Evolutionary conservation across 2,888 invertebrate genomes (phyloP).

Genomic region (Catotricha subobsoleta): DNA sequence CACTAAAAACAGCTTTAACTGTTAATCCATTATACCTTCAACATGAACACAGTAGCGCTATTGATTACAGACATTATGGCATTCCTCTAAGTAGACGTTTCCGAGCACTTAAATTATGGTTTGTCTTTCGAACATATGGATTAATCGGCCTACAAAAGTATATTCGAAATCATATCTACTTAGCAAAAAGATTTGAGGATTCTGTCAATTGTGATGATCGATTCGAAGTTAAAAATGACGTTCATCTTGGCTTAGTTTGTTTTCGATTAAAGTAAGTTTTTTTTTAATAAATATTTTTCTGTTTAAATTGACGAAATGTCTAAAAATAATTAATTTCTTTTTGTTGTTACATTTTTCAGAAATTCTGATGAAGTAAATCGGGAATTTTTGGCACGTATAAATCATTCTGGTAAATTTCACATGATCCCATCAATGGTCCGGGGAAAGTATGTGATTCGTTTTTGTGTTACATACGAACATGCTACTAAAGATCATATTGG

Average conservation of each 20-base stretch:
- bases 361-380: constrained; percentile 56
- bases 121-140: constrained; percentile 66
- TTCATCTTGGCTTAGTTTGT: constrained; percentile 57
- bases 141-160: constrained; percentile 63
- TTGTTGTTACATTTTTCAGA: constrained; percentile 19
- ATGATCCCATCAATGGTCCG: constrained; percentile 70
- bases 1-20: constrained; percentile 62
- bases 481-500: constrained; percentile 53
- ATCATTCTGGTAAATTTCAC: constrained; percentile 66
- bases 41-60: constrained; percentile 56
- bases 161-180: constrained; percentile 60
- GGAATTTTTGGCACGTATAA: constrained; percentile 56
- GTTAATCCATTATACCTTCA: constrained; percentile 75
- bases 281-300: not conserved
- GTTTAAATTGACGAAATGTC: not conserved
- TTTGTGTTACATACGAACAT: constrained; percentile 65
- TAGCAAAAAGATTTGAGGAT: constrained; percentile 58
- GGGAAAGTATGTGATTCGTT: constrained; percentile 56
- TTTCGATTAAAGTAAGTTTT: constrained; percentile 39
- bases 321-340: too few relatives aligned
- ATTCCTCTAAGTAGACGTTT: constrained; percentile 72
- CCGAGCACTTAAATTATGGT: constrained; percentile 75
- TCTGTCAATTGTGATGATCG: constrained; percentile 47
- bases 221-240: constrained; percentile 63
- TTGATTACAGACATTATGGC: constrained; percentile 68